A percentile compares a stretch with the other conserved stretches of the same genome.
Evolutionary conservation across 2,113 vertebrate species (phyloP).

Genomic region (Microtus richardsoni): DNA sequence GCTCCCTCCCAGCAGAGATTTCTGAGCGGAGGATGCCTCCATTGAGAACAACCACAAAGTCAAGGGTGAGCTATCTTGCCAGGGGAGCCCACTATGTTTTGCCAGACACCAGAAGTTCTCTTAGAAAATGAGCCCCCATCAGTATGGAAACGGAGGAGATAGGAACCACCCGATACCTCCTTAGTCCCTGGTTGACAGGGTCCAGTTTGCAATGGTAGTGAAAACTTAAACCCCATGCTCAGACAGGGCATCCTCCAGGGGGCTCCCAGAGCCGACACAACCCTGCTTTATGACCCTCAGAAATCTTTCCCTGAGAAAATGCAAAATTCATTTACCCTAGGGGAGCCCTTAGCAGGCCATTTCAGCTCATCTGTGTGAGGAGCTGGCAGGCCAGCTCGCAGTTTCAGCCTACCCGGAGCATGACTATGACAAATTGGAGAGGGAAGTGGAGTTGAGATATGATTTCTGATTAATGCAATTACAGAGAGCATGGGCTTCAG

Average conservation of each 20-base stretch:
- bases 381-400: conserved; percentile 17
- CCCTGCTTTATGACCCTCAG: background rate
- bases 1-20: background rate
- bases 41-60: background rate
- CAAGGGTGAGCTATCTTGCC: background rate
- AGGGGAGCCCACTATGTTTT: background rate
- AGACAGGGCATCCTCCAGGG: background rate
- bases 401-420: conserved; percentile 12
- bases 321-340: conserved; percentile 49
- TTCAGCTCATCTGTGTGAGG: background rate
- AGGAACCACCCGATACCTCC: fast-evolving
- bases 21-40: background rate
- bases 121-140: background rate
- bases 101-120: background rate
- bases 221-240: background rate
- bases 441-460: background rate
- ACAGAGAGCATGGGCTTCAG: background rate
- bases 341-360: background rate
- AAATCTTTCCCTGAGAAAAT: conserved; percentile 43
- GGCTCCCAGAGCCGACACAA: background rate
- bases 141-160: too few relatives aligned
- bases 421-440: conserved; percentile 27
- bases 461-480: conserved; percentile 51
- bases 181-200: background rate
- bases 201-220: background rate